Evolutionary conservation across 2,888 invertebrate species (phyloP).

Genomic region (Neocrepidodera transversa): DNA sequence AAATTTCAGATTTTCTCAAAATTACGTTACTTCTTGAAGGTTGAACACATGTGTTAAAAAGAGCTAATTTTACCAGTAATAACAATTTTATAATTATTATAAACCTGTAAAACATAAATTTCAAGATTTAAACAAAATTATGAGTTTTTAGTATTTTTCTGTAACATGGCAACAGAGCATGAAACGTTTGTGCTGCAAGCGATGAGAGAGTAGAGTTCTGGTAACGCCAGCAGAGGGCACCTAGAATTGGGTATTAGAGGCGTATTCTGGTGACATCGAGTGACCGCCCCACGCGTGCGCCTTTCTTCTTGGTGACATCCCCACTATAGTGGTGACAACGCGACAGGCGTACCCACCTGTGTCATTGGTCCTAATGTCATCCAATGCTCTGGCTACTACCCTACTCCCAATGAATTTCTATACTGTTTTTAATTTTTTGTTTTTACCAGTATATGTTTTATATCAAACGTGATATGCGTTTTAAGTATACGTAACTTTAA

Average conservation of each 20-base stretch:
- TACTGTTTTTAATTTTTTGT: conserved; percentile 25
- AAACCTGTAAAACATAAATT: too few relatives aligned
- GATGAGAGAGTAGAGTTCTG: conserved; percentile 36
- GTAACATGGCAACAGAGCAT: conserved; percentile 27
- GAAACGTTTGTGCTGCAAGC: conserved; percentile 19
- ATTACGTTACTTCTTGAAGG: too few relatives aligned
- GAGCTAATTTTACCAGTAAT: too few relatives aligned
- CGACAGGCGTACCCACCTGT: conserved; percentile 60
- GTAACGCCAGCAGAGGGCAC: conserved; percentile 55
- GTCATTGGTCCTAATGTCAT: conserved; percentile 57
- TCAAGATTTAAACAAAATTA: too few relatives aligned
- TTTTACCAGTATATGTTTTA: conserved; percentile 5
- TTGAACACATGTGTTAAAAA: too few relatives aligned
- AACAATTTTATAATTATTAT: too few relatives aligned
- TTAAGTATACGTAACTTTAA: too few relatives aligned
- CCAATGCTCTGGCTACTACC: conserved; percentile 53
- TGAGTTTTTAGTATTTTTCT: too few relatives aligned
- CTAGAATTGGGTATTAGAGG: conserved; percentile 56
- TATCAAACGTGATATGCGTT: too few relatives aligned
- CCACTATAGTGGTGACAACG: conserved; percentile 57
- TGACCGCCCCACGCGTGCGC: conserved; percentile 59
- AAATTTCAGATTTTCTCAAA: too few relatives aligned
- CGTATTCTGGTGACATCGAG: conserved; percentile 59
- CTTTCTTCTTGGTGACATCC: conserved; percentile 56
- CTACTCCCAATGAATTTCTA: conserved; percentile 18